Percentiles rank a stretch among this genome's conserved stretches.
These are phyloP conservation scores for Apostichopus japonicus DNA, from an alignment of 35 echinoderm and acorn worm species.

Conservation along the genomic window DNA sequence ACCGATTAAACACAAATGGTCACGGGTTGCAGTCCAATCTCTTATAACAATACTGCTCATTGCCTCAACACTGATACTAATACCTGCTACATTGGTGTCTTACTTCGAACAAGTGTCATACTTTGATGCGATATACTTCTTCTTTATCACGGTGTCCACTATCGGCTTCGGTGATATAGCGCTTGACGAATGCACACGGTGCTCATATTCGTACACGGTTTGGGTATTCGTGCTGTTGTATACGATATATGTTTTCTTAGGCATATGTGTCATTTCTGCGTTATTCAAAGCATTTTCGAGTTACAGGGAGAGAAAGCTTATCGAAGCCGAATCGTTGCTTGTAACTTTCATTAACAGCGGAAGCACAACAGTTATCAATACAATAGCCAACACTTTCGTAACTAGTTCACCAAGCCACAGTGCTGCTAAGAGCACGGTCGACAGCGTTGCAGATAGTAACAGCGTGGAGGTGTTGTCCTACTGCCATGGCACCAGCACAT, in stretches of 20 bases:
- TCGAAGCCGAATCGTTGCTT: neutral
- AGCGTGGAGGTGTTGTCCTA: neutral
- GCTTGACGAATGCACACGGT: constrained; percentile 17
- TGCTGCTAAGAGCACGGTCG: neutral
- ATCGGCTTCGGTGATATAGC: constrained; percentile 94
- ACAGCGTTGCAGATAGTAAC: neutral
- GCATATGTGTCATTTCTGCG: constrained; percentile 20
- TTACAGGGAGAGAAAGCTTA: constrained; percentile 16
- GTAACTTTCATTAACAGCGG: neutral
- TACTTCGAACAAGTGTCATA: constrained; percentile 82
- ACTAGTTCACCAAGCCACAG: neutral
- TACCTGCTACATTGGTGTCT: constrained; percentile 55
- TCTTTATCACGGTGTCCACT: constrained; percentile 91
- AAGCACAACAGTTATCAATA: neutral
- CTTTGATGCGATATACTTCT: constrained; percentile 95
- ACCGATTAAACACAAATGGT: neutral
- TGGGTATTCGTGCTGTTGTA: constrained; percentile 11
- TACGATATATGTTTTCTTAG: constrained; percentile 11
- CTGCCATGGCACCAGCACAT: too few species aligned
- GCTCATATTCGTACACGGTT: neutral
- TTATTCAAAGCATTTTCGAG: constrained; percentile 8
- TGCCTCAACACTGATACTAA: constrained; percentile 34
- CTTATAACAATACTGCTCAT: neutral
- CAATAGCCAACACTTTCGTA: neutral
- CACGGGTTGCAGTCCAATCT: neutral